These are phyloP conservation scores for Tortricodes alternella DNA, from an alignment of 2,888 invertebrate species.

Conservation along the genomic window DNA sequence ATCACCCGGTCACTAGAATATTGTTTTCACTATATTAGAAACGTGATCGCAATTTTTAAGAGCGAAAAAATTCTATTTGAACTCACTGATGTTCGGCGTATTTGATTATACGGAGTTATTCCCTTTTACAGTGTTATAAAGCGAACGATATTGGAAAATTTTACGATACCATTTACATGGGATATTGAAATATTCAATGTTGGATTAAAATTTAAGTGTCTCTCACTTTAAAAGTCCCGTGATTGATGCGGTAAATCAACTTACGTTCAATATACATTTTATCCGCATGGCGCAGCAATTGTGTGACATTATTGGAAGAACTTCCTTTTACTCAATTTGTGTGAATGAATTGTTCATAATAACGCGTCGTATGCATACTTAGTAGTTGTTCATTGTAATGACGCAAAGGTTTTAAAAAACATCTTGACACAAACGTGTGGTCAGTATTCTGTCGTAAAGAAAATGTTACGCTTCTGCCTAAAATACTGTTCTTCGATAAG, in stretches of 20 bases:
- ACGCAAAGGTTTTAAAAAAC: too few species aligned
- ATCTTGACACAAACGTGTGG: too few species aligned
- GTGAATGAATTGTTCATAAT: neutral
- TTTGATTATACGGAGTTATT: constrained; percentile 76
- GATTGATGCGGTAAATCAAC: constrained; percentile 16
- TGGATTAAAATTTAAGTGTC: constrained; percentile 57
- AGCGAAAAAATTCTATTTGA: constrained; percentile 80
- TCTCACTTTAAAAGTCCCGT: constrained; percentile 20
- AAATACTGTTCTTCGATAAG: neutral
- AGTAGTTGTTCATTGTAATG: neutral
- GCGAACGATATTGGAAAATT: constrained; percentile 69
- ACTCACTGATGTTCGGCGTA: constrained; percentile 68
- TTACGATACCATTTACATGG: constrained; percentile 69
- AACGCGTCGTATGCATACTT: neutral
- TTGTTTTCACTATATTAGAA: constrained; percentile 84
- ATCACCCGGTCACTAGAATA: constrained; percentile 84
- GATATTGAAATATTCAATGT: constrained; percentile 70
- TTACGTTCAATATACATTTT: neutral
- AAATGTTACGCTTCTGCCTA: neutral
- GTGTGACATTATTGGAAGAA: neutral
- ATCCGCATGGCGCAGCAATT: neutral
- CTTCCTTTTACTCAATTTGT: neutral
- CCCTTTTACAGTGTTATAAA: constrained; percentile 73
- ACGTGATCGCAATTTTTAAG: constrained; percentile 83
- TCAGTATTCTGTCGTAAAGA: neutral